Evolutionary conservation across 2,888 invertebrate genomes (phyloP), one percentile per base, ranked within the genome.

Genomic region (Hirtodrosophila histrioides): DNA sequence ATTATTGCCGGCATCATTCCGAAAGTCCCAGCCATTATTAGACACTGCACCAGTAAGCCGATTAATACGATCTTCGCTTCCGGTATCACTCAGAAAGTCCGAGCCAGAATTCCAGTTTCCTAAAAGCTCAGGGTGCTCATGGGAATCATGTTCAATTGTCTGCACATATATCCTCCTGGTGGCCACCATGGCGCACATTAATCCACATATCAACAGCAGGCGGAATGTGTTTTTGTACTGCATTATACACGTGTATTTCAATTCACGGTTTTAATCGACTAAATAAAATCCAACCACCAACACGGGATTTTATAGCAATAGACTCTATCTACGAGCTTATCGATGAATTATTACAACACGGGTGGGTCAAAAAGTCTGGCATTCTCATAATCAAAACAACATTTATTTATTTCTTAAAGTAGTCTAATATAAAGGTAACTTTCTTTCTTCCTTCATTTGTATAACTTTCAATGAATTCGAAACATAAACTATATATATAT

Each of bases 281-380:
- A 44, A 71, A 54, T 43, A 31, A 39, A 45, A 36, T 27, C 1
- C n/a, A 11, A 29, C 3, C 12, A 23, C 3, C n/a, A 12, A 29
- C 35, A 41, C 8, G 11, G 10, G 43, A 45, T 76, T 76, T 65
- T 76, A 79, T 76, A 72, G 51, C 23, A 53, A 37, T 24, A 12
- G 9, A 12, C 45, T 6, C 10, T 17, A 17, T 17, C 17, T 17
- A 10, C 3, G 24, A 9, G 8, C n/a, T 31, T 53, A 46, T 46
- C 29, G 24, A 33, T 27, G n/a, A 12, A 1, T 8, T 8, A 7
- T 35, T 35, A 3, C 11, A 11, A 4, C 4, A 7, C 2, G 31
- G 49, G 39, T 40, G 6, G 31, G 6, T 49, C 12, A 4, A 49
- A 8, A 24, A 29, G 8, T 48, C 23, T 24, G 23, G 1, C 27